Evolutionary conservation across 2,888 invertebrate genomes (phyloP).

Genomic region (Orthosia gracilis): DNA sequence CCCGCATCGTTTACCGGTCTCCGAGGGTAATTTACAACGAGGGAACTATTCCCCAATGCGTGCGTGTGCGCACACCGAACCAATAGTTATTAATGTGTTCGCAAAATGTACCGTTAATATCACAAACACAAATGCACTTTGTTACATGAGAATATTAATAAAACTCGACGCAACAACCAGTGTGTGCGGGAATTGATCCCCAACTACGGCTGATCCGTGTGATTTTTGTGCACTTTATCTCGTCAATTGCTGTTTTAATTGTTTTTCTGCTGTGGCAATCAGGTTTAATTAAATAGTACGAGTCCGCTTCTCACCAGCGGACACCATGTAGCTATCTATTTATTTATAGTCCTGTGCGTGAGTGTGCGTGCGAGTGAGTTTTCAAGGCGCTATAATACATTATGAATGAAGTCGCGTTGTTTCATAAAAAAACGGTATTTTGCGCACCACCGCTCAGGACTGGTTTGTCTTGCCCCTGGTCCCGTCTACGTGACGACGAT

Average conservation of each 20-base stretch:
- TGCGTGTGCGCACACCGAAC: slow-evolving; percentile 80
- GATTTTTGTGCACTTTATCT: slow-evolving; percentile 84
- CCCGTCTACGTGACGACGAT: slow-evolving; percentile 81
- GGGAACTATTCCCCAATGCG: slow-evolving; percentile 78
- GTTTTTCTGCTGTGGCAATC: slow-evolving; percentile 71
- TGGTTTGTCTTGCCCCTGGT: slow-evolving; percentile 83
- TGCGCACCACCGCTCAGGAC: slow-evolving; percentile 80
- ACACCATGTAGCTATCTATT: slow-evolving; percentile 73
- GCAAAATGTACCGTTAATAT: slow-evolving; percentile 83
- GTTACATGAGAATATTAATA: slow-evolving; percentile 74
- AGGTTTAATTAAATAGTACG: slow-evolving; percentile 77
- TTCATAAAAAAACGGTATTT: slow-evolving; percentile 86
- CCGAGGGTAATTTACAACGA: slow-evolving; percentile 77
- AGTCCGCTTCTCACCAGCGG: slow-evolving; percentile 68
- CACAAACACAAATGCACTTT: slow-evolving; percentile 78
- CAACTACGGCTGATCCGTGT: slow-evolving; percentile 73
- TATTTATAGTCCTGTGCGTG: slow-evolving; percentile 77
- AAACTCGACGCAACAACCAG: slow-evolving; percentile 74
- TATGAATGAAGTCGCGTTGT: slow-evolving; percentile 89
- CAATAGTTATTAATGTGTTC: slow-evolving; percentile 77
- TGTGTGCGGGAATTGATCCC: slow-evolving; percentile 72
- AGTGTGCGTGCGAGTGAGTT: slow-evolving; percentile 78
- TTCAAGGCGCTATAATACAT: slow-evolving; percentile 86
- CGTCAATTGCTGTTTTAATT: slow-evolving; percentile 68
- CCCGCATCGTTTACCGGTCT: slow-evolving; percentile 79